Conservation (phyloP, 2,797 vertebrate genomes). For the Xiphorhynchus erythropygius region DNA sequence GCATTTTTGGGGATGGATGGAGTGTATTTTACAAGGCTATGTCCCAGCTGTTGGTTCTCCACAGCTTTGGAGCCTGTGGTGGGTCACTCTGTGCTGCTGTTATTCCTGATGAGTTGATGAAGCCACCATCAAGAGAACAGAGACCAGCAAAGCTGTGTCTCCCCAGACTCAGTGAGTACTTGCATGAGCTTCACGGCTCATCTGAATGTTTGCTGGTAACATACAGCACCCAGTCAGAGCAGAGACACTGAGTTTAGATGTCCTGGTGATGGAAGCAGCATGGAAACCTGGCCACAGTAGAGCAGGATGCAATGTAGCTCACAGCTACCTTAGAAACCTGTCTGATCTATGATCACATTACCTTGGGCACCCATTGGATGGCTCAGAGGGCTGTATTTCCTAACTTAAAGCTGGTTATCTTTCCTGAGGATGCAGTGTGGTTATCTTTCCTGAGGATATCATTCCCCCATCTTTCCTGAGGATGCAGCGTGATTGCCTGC, state of each 20-base stretch:
- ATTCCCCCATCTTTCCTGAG: neutral
- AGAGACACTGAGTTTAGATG: neutral
- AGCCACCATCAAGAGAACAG: neutral
- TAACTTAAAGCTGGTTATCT: neutral
- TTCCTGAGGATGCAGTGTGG: accelerated
- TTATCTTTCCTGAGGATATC: neutral
- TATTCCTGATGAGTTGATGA: neutral
- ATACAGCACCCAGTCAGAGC: neutral
- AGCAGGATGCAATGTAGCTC: neutral
- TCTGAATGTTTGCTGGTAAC: neutral
- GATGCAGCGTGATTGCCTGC: accelerated
- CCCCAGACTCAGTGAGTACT: neutral
- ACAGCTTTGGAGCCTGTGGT: neutral
- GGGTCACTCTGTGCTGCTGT: neutral
- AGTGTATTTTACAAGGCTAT: neutral
- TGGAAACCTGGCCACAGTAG: neutral
- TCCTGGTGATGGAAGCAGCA: neutral
- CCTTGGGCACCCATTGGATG: neutral
- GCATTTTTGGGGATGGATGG: neutral
- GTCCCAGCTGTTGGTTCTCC: neutral
- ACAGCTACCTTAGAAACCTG: accelerated
- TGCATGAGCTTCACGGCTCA: neutral
- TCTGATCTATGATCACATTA: neutral
- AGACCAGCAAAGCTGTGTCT: neutral
- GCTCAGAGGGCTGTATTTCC: neutral